A percentile compares a stretch with the other conserved stretches of the same genome.
Evolutionary conservation across 1,140 invertebrate genomes (phyloP).

Genomic region (Thaumatotibia leucotreta): DNA sequence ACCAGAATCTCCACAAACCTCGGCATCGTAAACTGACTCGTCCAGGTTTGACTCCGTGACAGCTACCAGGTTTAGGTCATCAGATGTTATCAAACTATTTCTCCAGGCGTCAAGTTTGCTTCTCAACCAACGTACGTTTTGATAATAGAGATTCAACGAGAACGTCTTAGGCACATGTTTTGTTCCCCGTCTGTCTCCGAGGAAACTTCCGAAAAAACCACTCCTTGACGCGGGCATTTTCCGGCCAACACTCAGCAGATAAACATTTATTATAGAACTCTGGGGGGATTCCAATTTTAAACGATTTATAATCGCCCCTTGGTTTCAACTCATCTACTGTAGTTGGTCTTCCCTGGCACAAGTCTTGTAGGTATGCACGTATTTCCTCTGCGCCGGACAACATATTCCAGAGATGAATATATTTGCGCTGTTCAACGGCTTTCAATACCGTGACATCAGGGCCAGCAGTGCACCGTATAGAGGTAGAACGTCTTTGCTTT

Average conservation of each 20-base stretch:
- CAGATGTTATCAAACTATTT: background rate
- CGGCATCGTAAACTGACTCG: background rate
- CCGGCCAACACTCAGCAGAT: background rate
- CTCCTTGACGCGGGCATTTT: background rate
- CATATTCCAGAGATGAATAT: background rate
- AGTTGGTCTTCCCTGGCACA: background rate
- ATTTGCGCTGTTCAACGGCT: background rate
- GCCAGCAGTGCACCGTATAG: background rate
- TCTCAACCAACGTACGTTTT: conserved; percentile 16
- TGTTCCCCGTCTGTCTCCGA: too few species aligned
- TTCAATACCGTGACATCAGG: background rate
- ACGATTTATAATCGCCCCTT: background rate
- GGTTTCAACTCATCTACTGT: background rate
- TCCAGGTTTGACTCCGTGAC: conserved; percentile 6
- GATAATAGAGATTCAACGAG: background rate
- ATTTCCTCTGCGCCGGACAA: background rate
- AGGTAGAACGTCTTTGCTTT: background rate
- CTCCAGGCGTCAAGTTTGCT: background rate
- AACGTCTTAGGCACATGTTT: background rate
- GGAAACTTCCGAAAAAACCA: background rate
- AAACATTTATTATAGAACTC: background rate
- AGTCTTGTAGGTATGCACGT: background rate
- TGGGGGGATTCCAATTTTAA: background rate
- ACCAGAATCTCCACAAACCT: background rate
- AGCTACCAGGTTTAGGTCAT: too few species aligned